phyloP scores from a whole-genome alignment of 2,113 vertebrate genomes.

The Prunella fulvescens region DNA sequence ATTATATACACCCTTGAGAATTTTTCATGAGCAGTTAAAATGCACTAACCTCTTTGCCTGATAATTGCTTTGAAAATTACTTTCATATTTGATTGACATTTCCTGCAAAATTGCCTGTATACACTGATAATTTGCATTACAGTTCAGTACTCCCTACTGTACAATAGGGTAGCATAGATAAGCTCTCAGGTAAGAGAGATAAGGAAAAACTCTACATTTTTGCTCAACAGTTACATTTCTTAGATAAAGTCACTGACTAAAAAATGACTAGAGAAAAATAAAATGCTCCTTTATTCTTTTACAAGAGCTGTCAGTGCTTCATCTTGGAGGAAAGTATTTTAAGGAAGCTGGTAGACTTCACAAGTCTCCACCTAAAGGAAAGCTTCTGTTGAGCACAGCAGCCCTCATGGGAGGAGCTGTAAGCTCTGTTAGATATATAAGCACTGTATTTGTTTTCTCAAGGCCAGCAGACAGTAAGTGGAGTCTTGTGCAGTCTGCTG shows the following conservation, averaged over 20 bases:
- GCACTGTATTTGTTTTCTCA: background rate
- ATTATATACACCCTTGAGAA: background rate
- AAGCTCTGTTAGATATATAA: background rate
- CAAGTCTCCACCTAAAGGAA: background rate
- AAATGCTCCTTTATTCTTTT: background rate
- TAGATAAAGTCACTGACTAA: background rate
- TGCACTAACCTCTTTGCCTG: background rate
- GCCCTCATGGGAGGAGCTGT: background rate
- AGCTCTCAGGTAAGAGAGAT: background rate
- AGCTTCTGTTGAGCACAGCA: background rate
- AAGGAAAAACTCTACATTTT: background rate
- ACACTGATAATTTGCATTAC: background rate
- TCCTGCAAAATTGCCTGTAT: background rate
- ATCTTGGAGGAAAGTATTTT: background rate
- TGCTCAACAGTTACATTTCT: background rate
- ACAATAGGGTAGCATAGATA: background rate
- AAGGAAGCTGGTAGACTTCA: background rate
- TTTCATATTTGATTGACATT: background rate
- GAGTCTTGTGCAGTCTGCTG: background rate
- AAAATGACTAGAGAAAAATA: background rate
- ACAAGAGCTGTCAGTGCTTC: background rate
- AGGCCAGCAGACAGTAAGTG: background rate
- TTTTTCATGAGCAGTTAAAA: background rate
- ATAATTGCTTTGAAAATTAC: background rate
- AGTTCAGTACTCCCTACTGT: background rate